A percentile compares a stretch with the other conserved stretches of the same genome.
Evolutionary conservation across 2,888 invertebrate genomes (phyloP).

Genomic region (Cephus nigrinus): DNA sequence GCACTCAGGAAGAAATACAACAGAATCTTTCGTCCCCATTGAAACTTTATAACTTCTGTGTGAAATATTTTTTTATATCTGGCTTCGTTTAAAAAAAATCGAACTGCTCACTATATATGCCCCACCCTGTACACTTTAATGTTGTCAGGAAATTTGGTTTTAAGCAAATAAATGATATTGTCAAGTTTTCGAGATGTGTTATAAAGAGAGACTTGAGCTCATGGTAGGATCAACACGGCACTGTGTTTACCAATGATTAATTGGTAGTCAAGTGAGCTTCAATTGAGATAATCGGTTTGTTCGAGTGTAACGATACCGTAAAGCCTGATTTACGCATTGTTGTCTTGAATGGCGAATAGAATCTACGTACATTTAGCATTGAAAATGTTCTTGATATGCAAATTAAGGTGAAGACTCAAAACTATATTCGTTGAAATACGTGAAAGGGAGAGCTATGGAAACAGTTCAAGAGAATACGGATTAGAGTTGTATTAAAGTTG

Average conservation of each 20-base stretch:
- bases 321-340: neutral
- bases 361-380: neutral
- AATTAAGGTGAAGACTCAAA: neutral
- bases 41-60: no score
- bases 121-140: neutral
- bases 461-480: neutral
- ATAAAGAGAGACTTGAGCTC: neutral
- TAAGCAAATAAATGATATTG: neutral
- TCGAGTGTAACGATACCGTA: slow-evolving; percentile 2
- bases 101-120: no score
- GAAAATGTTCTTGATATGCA: neutral
- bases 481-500: neutral
- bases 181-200: neutral
- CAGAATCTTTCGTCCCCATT: no score
- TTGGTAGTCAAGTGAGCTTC: slow-evolving; percentile 22
- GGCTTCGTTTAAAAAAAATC: no score
- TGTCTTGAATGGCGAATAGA: neutral
- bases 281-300: slow-evolving; percentile 18
- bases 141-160: neutral
- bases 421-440: neutral
- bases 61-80: no score
- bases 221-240: neutral
- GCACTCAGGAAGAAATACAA: no score
- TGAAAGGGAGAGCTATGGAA: neutral
- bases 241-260: slow-evolving; percentile 15